Evolutionary conservation across 2,888 invertebrate genomes (phyloP), one percentile per base, ranked within the genome.

Genomic region (Cosmia pyralina): DNA sequence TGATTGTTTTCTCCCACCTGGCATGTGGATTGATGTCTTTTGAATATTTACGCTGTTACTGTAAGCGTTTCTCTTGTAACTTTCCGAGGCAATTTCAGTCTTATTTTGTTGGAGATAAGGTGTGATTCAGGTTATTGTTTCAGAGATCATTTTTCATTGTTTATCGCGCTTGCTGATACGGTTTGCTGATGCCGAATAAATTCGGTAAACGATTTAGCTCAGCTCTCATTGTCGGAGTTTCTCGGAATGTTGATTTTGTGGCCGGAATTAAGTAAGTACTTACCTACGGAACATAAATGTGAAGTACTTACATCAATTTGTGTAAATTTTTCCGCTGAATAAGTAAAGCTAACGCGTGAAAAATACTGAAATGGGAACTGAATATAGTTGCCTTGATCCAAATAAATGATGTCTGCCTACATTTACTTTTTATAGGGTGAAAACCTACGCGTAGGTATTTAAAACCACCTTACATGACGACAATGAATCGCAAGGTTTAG

Each of bases 1-100:
- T 91, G 91, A 92, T 92, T 89, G 88, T 86, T 85, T 81, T 70
- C 72, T 78, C 77, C 72, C 89, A 90, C 88, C 90, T 90, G 90
- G 77, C 81, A 75, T 77, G 71, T 81, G 83, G 85, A 90, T 87
- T 90, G 87, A 90, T 90, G 88, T 87, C 85, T 88, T 90, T 87
- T 87, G 88, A 89, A 90, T 90, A 88, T 87, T 87, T 84, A 79
- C 86, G 70, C 74, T 72, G 72, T 75, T 69, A 72, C 72, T 79
- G 67, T 84, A 81, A 84, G 74, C 86, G 77, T 79, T 85, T 80
- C 79, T 77, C 79, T 79, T 78, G 57, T 55, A 11, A 50, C 44
- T 44, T 41, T 64, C 13, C 11, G 62, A 28, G 55, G 72, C 57
- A 63, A 58, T 69, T 74, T 68, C 71, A 69, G 53, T 68, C 74